These are phyloP conservation scores for Scopus umbretta DNA, from an alignment of 2,113 vertebrate genomes.

Conservation along the genomic window DNA sequence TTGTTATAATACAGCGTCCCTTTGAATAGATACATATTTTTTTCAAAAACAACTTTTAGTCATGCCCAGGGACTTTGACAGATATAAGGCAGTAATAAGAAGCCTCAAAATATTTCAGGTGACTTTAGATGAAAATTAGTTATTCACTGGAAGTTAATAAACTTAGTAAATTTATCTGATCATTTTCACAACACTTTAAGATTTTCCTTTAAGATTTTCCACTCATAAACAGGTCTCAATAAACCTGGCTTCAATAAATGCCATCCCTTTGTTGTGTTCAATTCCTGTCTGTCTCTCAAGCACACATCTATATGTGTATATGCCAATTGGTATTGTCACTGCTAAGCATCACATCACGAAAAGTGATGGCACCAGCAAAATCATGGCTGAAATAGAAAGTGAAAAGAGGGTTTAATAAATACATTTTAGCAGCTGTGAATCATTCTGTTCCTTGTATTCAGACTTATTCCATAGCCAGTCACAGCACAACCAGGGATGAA, in stretches of 20 bases:
- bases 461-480: not conserved
- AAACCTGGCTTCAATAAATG: not conserved
- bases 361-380: slow-evolving; percentile 21
- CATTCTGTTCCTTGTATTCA: not conserved
- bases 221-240: not conserved
- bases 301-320: not conserved
- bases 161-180: not conserved
- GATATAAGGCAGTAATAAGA: not conserved
- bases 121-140: not conserved
- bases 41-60: too few relatives aligned
- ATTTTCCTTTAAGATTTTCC: too few relatives aligned
- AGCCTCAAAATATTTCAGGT: not conserved
- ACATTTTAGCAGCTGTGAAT: not conserved
- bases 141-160: not conserved
- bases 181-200: not conserved
- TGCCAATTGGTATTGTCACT: not conserved
- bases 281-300: not conserved
- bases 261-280: not conserved
- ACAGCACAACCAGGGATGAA: not conserved
- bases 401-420: slow-evolving; percentile 11
- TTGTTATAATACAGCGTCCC: not conserved
- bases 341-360: not conserved
- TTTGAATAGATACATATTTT: not conserved
- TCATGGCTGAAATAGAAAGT: slow-evolving; percentile 5
- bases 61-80: not conserved